These are phyloP conservation scores for Trichopoda pennipes DNA, from an alignment of 2,888 invertebrate species.

Conservation along the genomic window DNA sequence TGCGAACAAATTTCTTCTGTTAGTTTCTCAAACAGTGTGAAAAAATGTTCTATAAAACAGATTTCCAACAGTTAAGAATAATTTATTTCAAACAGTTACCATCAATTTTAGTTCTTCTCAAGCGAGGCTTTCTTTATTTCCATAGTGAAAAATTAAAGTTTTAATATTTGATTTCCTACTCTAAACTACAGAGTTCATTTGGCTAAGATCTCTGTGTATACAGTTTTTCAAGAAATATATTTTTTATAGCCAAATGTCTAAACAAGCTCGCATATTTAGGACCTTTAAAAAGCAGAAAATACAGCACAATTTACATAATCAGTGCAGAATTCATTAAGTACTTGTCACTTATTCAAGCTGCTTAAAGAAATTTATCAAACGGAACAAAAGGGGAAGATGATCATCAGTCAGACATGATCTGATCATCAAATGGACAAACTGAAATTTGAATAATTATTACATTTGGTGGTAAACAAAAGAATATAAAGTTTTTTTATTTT, in stretches of 20 bases:
- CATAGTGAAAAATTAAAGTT: no score
- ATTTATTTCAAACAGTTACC: no score
- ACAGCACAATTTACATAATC: slow-evolving; percentile 67
- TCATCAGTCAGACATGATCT: slow-evolving; percentile 59
- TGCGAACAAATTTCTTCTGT: no score
- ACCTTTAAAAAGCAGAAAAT: slow-evolving; percentile 35
- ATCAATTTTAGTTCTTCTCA: no score
- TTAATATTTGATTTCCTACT: not conserved
- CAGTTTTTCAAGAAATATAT: not conserved
- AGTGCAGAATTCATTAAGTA: slow-evolving; percentile 69
- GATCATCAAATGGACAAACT: slow-evolving; percentile 37
- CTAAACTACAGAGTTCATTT: not conserved
- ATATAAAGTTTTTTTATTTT: slow-evolving; percentile 1
- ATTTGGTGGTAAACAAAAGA: slow-evolving; percentile 35
- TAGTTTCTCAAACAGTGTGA: no score
- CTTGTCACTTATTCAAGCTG: slow-evolving; percentile 64
- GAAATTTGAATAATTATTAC: slow-evolving; percentile 60
- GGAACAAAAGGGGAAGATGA: slow-evolving; percentile 43
- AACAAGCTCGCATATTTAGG: slow-evolving; percentile 21
- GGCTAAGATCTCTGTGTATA: not conserved
- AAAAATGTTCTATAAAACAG: no score
- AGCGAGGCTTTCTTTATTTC: no score
- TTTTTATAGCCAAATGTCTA: not conserved
- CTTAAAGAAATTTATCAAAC: slow-evolving; percentile 25
- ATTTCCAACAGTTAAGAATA: no score